Conservation (phyloP, 2,888 invertebrate genomes). For the Aporophyla nigra region DNA sequence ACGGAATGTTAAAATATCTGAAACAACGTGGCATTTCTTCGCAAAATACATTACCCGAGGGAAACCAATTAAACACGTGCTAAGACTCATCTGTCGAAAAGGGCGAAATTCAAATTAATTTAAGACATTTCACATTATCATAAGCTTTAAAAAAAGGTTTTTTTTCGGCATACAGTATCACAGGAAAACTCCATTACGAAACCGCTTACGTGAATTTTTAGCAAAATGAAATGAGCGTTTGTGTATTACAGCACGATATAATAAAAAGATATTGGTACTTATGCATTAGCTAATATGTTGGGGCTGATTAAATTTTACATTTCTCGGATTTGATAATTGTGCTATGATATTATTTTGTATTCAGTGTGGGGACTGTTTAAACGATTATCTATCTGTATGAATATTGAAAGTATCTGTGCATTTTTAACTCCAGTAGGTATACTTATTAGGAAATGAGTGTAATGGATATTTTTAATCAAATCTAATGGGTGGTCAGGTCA, state of each 20-base stretch:
- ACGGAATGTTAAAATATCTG: slow-evolving; percentile 27
- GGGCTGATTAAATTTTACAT: slow-evolving; percentile 59
- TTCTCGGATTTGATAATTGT: slow-evolving; percentile 54
- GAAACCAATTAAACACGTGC: slow-evolving; percentile 64
- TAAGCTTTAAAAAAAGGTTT: slow-evolving; percentile 73
- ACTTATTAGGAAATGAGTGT: neutral
- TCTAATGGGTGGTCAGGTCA: neutral
- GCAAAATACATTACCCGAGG: slow-evolving; percentile 24
- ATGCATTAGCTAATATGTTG: slow-evolving; percentile 62
- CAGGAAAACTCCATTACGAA: slow-evolving; percentile 70
- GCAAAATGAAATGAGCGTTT: slow-evolving; percentile 68
- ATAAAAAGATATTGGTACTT: slow-evolving; percentile 65
- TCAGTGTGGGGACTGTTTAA: slow-evolving; percentile 12
- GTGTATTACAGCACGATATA: slow-evolving; percentile 60
- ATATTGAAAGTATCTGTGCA: slow-evolving; percentile 10
- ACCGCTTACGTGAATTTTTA: slow-evolving; percentile 71
- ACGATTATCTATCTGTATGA: slow-evolving; percentile 27
- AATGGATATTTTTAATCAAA: neutral
- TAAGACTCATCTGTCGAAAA: slow-evolving; percentile 65
- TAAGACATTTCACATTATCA: slow-evolving; percentile 72
- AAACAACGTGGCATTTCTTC: slow-evolving; percentile 9
- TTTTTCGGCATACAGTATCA: slow-evolving; percentile 71
- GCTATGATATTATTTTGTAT: slow-evolving; percentile 30
- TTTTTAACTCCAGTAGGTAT: neutral
- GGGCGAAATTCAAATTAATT: slow-evolving; percentile 72